Base-by-base conservation (phyloP, 2,888 invertebrate species). In the Protodeltote pygarga region DNA sequence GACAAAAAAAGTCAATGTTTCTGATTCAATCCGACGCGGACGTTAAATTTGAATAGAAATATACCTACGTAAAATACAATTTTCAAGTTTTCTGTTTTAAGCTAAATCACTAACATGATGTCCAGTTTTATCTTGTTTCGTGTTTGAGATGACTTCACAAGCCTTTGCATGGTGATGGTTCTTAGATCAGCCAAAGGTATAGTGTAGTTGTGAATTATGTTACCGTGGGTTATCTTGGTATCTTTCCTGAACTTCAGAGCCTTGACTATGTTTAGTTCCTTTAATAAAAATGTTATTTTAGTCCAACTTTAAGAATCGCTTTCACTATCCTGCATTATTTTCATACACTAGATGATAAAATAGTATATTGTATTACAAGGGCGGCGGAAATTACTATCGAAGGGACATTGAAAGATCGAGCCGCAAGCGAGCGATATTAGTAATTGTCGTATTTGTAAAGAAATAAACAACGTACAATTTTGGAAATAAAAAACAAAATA, bases 31-130 rank as follows among this genome's bases (percentile, higher is more conserved):
- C n/a, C n/a, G n/a, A n/a, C n/a, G n/a, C n/a, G n/a, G n/a, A n/a
- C n/a, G n/a, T n/a, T n/a, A n/a, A n/a, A n/a, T n/a, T n/a, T n/a
- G n/a, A 19, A 4, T 19, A 19, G 5, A 5, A 19, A 19, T 19
- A 19, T 19, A 19, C 1, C 19, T 19, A 19, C 6, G 4, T 19
- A 2, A 6, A 19, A 19, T 19, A 19, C 1, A 19, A 5, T 5
- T 19, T 19, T 19, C 5, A 6, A 6, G 6, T 1, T 2, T 19
- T 6, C 6, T 19, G 2, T 4, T 4, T 19, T 19, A 2, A 19
- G 1, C 5, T 19, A 9, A 2, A 15, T 3, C n/a, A 53, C 54
- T 41, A 10, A 54, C 54, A 59, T 11, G 0, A 59, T 9, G 8
- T 52, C 37, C 0, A 21, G 5, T 14, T 13, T 9, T 0, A 1